Base-by-base conservation (phyloP, 2,797 vertebrate genomes). In the Champsocephalus esox region DNA sequence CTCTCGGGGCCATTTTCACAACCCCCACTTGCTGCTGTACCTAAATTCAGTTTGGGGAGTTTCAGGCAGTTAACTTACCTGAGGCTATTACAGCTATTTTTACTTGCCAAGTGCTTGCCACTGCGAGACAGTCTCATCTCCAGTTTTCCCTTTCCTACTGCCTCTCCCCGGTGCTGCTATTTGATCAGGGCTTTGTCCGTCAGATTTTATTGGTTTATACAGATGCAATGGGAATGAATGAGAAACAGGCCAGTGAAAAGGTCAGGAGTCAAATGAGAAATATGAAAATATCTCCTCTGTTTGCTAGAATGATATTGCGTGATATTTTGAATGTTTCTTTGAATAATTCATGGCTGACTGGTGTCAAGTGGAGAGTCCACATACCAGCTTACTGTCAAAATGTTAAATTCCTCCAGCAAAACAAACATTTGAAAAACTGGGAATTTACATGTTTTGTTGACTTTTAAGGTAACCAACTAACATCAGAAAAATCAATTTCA, bases 251-350 rank as follows among this genome's bases (percentile, higher is more conserved):
- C 71, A 34, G 85, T 55, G 84, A 91, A 91, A 93, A 94, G 93
- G 93, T 93, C 93, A 92, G 75, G 84, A 90, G 91, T 93, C 89
- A 91, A 92, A 88, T 87, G 90, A 86, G 83, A 90, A 87, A 92
- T 90, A 90, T 89, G 84, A 93, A 89, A 91, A 87, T 88, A 69
- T 83, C 66, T 66, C 49, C 66, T 79, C 64, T 90, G 86, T 92
- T 92, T 92, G 84, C 88, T 60, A 43, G 83, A 86, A 82, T 90
- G 87, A 88, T 89, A 88, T 85, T 87, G 85, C 3, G 48, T 89
- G 85, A 83, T 91, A 90, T 91, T 92, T 91, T 68, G 70, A 88
- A 66, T 75, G 62, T 62, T 86, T 70, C 5, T 84, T 56, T 90
- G 81, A 92, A 89, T 87, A 79, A 91, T 91, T 87, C 89, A 91